These are phyloP conservation scores for Heteromormyrus szaboi DNA, from an alignment of 2,797 vertebrate species.

Conservation along the genomic window DNA sequence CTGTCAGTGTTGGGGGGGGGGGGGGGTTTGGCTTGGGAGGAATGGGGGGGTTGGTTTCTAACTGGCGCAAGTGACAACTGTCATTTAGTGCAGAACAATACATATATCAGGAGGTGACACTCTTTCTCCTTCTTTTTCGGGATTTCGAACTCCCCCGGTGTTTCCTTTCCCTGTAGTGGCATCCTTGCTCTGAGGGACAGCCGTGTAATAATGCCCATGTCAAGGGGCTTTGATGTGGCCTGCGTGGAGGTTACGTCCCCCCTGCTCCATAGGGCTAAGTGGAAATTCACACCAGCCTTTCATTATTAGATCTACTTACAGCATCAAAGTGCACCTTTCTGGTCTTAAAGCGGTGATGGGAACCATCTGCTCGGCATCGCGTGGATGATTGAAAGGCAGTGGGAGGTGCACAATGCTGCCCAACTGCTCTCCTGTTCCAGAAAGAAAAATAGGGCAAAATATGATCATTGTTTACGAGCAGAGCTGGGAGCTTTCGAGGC, in stretches of 20 bases:
- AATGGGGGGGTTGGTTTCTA: background rate
- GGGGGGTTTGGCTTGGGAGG: background rate
- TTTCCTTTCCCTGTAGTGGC: background rate
- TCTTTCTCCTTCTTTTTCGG: background rate
- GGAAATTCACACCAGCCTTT: conserved; percentile 46
- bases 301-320: conserved; percentile 42
- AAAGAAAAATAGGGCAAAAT: conserved; percentile 3
- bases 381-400: conserved; percentile 32
- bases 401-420: conserved; percentile 29
- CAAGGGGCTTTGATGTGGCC: conserved; percentile 35
- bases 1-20: background rate
- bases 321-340: conserved; percentile 44
- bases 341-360: conserved; percentile 35
- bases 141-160: background rate
- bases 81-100: conserved; percentile 5
- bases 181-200: conserved; percentile 23
- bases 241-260: conserved; percentile 27
- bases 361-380: conserved; percentile 52
- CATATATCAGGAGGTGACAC: conserved; percentile 6
- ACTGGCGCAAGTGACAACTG: background rate
- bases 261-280: conserved; percentile 31
- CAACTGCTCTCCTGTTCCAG: conserved; percentile 26
- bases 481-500: background rate
- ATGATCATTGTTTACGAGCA: conserved; percentile 3
- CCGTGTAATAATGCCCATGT: conserved; percentile 7